Percentiles rank a stretch among this genome's conserved stretches.
Conservation (phyloP, 2,113 vertebrate genomes). For the Protobothrops flavoviridis region DNA sequence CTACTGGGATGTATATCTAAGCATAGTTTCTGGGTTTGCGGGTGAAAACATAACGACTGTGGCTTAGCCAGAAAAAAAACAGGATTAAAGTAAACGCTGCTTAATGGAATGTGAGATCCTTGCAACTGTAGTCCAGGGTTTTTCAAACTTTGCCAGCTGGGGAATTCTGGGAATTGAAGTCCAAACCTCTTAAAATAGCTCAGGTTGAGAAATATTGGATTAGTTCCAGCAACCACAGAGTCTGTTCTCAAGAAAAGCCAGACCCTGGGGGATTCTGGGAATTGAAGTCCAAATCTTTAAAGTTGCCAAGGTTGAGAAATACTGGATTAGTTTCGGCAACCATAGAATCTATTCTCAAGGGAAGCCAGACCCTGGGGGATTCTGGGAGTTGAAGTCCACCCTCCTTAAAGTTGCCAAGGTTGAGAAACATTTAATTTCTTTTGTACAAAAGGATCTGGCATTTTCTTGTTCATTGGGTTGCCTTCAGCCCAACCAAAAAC, state of each 20-base stretch:
- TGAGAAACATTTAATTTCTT: background rate
- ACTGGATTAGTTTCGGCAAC: background rate
- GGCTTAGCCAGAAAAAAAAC: background rate
- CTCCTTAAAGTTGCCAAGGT: background rate
- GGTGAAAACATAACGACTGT: background rate
- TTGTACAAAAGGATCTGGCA: background rate
- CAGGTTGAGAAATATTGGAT: background rate
- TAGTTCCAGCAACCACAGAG: background rate
- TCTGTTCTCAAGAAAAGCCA: background rate
- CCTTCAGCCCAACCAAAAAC: background rate
- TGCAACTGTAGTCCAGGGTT: background rate
- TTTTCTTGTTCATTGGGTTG: background rate
- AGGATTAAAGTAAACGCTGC: background rate
- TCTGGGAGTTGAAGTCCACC: background rate
- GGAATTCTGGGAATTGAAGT: background rate
- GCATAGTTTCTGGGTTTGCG: background rate
- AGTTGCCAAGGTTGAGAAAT: background rate
- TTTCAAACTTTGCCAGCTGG: background rate
- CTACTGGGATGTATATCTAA: background rate
- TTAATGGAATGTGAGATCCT: background rate
- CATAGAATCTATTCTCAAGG: background rate
- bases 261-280: background rate
- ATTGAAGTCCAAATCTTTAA: background rate
- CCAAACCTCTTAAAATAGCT: background rate
- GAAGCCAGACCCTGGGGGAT: background rate